Evolutionary conservation across 2,797 vertebrate genomes (phyloP), one percentile per base, ranked within the genome.

Genomic region (Picus viridis): DNA sequence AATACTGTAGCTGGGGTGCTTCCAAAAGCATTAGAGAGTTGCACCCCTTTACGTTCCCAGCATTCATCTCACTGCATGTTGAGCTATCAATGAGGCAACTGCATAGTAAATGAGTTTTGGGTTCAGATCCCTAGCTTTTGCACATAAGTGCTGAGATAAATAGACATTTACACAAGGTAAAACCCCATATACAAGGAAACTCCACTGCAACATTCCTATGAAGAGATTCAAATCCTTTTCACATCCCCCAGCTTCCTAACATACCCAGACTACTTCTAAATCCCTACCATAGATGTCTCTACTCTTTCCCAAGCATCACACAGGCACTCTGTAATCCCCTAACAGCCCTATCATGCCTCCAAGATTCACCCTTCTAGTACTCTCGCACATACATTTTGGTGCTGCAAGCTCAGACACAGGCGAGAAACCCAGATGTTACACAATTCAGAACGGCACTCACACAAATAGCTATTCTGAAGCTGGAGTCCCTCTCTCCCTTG

Each of bases 41-140:
- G 32, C n/a, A 23, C 1, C 8, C 10, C 9, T 29, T 3, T 5
- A 12, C 0, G 15, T n/a, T 17, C 34, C 4, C 70, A 10, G 5
- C 8, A 49, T 7, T 9, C 5, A n/a, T 30, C 32, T 26, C n/a
- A 13, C 14, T 16, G 15, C 20, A 19, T 2, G 18, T 2, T 43
- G 47, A 78, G 1, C 16, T 6, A 2, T 2, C 63, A 12, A 2
- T 3, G 13, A 47, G 43, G 58, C 27, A 27, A 6, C 0, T 34
- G 24, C 26, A 15, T 0, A 53, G 13, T 16, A 16, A 45, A 3
- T 7, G 8, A 39, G 7, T 45, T 53, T 20, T 47, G 12, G 6
- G 6, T 45, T 6, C 6, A 89, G 51, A 6, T 6, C 16, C 19
- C 39, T 6, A 14, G 45, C 20, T 78, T 49, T 23, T 41, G 23